Percentiles rank a stretch among this genome's conserved stretches.
Evolutionary conservation across 2,888 invertebrate species (phyloP).

Genomic region (Anagyrus pseudococci): DNA sequence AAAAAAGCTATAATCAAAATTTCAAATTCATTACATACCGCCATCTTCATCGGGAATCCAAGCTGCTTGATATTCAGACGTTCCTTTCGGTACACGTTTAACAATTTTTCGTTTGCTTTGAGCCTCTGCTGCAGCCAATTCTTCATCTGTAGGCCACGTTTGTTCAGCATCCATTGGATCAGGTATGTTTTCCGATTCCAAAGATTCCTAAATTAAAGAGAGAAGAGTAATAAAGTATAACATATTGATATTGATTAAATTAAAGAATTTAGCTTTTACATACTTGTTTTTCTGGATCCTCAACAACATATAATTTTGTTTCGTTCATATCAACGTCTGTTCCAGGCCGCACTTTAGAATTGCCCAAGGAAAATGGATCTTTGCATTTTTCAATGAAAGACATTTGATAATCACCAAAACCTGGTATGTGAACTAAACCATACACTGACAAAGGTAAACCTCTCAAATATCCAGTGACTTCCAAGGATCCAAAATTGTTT

Average conservation of each 20-base stretch:
- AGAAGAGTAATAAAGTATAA: conserved; percentile 17
- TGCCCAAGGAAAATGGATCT: conserved; percentile 72
- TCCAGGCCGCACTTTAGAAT: conserved; percentile 53
- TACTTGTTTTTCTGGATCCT: conserved; percentile 72
- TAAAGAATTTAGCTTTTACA: conserved; percentile 9
- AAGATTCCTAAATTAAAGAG: conserved; percentile 66
- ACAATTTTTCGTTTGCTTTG: conserved; percentile 72
- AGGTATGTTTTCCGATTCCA: conserved; percentile 80
- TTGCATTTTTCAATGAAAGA: conserved; percentile 74
- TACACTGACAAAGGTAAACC: conserved; percentile 87
- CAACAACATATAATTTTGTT: conserved; percentile 65
- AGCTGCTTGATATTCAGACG: conserved; percentile 96
- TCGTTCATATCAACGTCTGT: conserved; percentile 62
- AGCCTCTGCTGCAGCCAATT: conserved; percentile 76
- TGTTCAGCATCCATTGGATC: conserved; percentile 96
- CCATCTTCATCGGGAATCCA: conserved; percentile 83
- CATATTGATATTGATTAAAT: conserved; percentile 28
- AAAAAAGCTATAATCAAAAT: conserved; percentile 2
- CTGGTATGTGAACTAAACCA: conserved; percentile 87
- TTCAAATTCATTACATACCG: conserved; percentile 45
- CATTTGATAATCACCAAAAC: conserved; percentile 94
- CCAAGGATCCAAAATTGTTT: conserved; percentile 70
- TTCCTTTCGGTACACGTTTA: conserved; percentile 89
- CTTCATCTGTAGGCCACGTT: conserved; percentile 95
- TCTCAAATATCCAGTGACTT: conserved; percentile 86